Percentiles rank a stretch among this genome's conserved stretches.
phyloP scores from a whole-genome alignment of 2,888 invertebrate species.

The Aphrophora alni region DNA sequence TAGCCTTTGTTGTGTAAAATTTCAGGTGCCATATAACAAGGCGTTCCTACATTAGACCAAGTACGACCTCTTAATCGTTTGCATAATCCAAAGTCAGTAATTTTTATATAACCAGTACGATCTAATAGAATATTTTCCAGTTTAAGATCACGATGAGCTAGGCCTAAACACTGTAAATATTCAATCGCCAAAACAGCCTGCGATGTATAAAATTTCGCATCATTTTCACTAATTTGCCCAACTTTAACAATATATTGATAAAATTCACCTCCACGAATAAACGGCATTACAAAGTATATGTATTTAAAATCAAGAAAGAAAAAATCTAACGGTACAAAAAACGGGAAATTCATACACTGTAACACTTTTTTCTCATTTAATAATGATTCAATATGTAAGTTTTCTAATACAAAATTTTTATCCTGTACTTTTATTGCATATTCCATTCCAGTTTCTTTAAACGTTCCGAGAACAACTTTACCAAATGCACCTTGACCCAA shows the following conservation, averaged over 20 bases:
- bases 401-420: background rate
- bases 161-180: constrained; percentile 85
- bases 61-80: constrained; percentile 70
- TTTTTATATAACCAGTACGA: constrained; percentile 75
- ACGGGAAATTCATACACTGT: constrained; percentile 29
- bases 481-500: background rate
- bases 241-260: constrained; percentile 3
- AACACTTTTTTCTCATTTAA: constrained; percentile 27
- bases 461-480: background rate
- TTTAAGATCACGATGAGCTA: constrained; percentile 91
- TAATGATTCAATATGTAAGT: background rate
- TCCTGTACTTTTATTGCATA: background rate
- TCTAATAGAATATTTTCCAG: constrained; percentile 92
- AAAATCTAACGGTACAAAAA: constrained; percentile 15
- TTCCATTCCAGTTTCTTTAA: background rate
- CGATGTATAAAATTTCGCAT: constrained; percentile 87
- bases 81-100: constrained; percentile 95
- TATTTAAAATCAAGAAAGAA: constrained; percentile 26
- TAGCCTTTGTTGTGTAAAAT: constrained; percentile 90
- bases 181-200: constrained; percentile 91
- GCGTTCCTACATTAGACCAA: constrained; percentile 65
- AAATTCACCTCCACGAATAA: constrained; percentile 27
- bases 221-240: constrained; percentile 64
- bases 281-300: constrained; percentile 30
- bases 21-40: constrained; percentile 66